A percentile compares a stretch with the other conserved stretches of the same genome.
These are phyloP conservation scores for Ammodytes marinus DNA, from an alignment of 2,113 vertebrate species.

Conservation along the genomic window DNA sequence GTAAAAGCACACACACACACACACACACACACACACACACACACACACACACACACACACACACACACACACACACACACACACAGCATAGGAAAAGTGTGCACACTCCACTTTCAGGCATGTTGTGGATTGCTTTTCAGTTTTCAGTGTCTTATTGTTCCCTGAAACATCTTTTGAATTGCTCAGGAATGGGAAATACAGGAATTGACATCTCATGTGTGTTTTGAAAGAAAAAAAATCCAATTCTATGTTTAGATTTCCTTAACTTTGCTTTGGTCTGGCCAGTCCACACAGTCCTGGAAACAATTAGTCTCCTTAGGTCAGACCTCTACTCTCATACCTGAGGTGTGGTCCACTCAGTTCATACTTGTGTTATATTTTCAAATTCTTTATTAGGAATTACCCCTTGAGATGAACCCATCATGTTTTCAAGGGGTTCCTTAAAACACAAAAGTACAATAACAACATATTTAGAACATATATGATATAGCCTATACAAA, in stretches of 20 bases:
- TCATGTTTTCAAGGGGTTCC: too few relatives aligned
- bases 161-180: not conserved
- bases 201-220: constrained; percentile 42
- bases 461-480: too few relatives aligned
- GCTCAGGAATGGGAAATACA: constrained; percentile 1
- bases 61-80: not conserved
- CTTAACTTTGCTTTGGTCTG: constrained; percentile 5
- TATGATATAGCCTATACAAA: too few relatives aligned
- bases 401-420: too few relatives aligned
- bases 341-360: constrained; percentile 11
- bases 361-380: not conserved
- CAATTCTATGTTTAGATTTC: constrained; percentile 47
- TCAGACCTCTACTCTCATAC: constrained; percentile 29
- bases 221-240: constrained; percentile 45
- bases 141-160: constrained; percentile 15
- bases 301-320: constrained; percentile 63
- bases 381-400: too few relatives aligned
- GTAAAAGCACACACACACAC: constrained; percentile 20
- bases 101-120: not conserved
- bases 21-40: not conserved
- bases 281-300: constrained; percentile 34
- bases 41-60: not conserved
- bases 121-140: not conserved
- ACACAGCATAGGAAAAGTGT: not conserved
- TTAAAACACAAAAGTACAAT: too few relatives aligned